Evolutionary conservation across 2,797 vertebrate species (phyloP).

Genomic region (Argentina silus): DNA sequence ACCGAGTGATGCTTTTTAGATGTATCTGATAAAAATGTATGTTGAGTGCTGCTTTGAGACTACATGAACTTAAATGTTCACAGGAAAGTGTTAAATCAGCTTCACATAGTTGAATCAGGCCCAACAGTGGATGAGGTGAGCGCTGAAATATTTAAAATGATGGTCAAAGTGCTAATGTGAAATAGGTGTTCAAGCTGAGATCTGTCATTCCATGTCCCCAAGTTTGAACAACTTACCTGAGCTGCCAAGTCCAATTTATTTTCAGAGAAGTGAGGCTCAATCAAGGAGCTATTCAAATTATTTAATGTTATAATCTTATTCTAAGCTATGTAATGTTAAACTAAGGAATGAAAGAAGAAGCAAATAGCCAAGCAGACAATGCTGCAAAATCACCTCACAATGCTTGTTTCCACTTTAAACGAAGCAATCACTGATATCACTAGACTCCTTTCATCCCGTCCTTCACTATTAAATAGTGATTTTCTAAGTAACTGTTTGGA

Average conservation of each 20-base stretch:
- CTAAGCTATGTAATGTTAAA: constrained; percentile 7
- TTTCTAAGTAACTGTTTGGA: constrained; percentile 27
- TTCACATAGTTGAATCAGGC: constrained; percentile 14
- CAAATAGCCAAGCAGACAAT: constrained; percentile 37
- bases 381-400: constrained; percentile 36
- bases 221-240: constrained; percentile 51
- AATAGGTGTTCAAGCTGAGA: constrained; percentile 56
- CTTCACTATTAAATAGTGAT: constrained; percentile 33
- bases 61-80: no score
- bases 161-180: constrained; percentile 53
- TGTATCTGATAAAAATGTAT: no score
- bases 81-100: no score
- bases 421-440: constrained; percentile 50
- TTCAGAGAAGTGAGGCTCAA: constrained; percentile 42
- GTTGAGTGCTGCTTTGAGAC: no score
- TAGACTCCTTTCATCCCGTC: constrained; percentile 19
- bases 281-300: constrained; percentile 47
- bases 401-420: constrained; percentile 51
- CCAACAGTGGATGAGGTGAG: constrained; percentile 7
- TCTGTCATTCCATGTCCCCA: constrained; percentile 44
- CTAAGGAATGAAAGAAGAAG: constrained; percentile 16
- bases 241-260: constrained; percentile 60
- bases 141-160: constrained; percentile 57
- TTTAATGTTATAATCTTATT: no score
- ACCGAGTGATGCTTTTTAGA: no score